Conservation (phyloP, 2,888 invertebrate genomes). For the Phaedon cochleariae region DNA sequence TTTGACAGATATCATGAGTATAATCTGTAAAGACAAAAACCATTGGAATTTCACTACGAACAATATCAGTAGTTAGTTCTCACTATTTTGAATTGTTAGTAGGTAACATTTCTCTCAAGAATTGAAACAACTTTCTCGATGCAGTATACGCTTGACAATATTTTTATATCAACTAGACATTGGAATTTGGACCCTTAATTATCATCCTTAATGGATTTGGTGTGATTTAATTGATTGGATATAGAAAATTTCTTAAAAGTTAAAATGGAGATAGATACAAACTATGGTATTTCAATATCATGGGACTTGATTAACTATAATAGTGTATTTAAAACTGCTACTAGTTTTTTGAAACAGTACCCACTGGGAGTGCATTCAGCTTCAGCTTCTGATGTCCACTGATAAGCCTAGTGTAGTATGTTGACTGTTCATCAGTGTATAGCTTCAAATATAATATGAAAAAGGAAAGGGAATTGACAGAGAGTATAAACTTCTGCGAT, state of each 20-base stretch:
- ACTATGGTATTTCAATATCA: not conserved
- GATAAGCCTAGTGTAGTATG: no score
- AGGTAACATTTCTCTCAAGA: not conserved
- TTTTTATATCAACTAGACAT: constrained; percentile 45
- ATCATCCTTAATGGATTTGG: constrained; percentile 36
- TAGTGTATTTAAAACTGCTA: no score
- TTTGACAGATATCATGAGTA: not conserved
- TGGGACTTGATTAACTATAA: no score
- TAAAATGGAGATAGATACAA: not conserved
- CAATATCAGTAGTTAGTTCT: not conserved
- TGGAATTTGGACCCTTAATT: constrained; percentile 47
- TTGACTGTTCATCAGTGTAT: no score
- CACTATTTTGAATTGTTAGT: not conserved
- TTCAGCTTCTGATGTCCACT: no score
- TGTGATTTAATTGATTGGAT: constrained; percentile 24
- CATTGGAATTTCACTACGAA: not conserved
- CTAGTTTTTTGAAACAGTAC: no score
- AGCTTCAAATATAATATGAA: no score
- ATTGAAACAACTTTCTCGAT: not conserved
- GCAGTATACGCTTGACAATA: not conserved
- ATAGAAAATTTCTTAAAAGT: constrained; percentile 11
- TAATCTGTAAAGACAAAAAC: not conserved
- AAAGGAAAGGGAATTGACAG: no score
- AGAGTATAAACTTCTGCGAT: no score
- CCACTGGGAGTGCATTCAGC: no score